These are phyloP conservation scores for Synanthedon andrenaeformis DNA, from an alignment of 2,888 invertebrate species.

Conservation along the genomic window DNA sequence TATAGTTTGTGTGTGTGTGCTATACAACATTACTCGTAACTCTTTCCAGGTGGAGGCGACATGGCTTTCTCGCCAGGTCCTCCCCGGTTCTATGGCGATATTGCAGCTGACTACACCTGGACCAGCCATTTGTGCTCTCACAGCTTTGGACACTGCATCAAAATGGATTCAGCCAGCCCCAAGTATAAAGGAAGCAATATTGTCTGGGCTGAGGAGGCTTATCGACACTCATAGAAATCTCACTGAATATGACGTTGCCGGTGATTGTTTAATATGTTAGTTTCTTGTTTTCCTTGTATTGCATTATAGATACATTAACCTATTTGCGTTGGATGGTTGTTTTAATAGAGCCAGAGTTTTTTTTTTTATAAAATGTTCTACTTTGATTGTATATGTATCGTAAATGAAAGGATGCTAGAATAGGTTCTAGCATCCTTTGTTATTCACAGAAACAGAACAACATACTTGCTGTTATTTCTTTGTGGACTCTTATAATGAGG, in stretches of 20 bases:
- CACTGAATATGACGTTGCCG: constrained; percentile 49
- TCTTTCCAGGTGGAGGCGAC: constrained; percentile 37
- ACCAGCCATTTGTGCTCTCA: constrained; percentile 49
- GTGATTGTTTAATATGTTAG: constrained; percentile 47
- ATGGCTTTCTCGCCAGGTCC: constrained; percentile 36
- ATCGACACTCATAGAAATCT: constrained; percentile 44
- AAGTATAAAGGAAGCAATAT: constrained; percentile 27
- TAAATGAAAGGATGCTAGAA: too few species aligned
- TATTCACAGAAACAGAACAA: too few species aligned
- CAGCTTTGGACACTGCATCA: constrained; percentile 40
- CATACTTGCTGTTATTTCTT: too few species aligned
- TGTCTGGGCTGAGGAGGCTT: constrained; percentile 25
- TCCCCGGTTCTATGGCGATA: constrained; percentile 35
- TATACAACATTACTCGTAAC: neutral
- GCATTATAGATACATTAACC: too few species aligned
- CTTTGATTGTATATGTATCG: too few species aligned
- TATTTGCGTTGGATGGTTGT: too few species aligned
- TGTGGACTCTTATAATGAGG: too few species aligned
- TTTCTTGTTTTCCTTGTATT: constrained; percentile 1
- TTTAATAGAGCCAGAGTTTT: too few species aligned
- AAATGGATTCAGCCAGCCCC: constrained; percentile 25
- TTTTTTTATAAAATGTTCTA: too few species aligned
- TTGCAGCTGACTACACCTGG: constrained; percentile 38
- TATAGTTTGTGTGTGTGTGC: too few species aligned
- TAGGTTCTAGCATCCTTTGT: too few species aligned